A percentile compares a stretch with the other conserved stretches of the same genome.
Conservation (phyloP, 2,888 invertebrate genomes). For the Agonopterix alstromeriana region DNA sequence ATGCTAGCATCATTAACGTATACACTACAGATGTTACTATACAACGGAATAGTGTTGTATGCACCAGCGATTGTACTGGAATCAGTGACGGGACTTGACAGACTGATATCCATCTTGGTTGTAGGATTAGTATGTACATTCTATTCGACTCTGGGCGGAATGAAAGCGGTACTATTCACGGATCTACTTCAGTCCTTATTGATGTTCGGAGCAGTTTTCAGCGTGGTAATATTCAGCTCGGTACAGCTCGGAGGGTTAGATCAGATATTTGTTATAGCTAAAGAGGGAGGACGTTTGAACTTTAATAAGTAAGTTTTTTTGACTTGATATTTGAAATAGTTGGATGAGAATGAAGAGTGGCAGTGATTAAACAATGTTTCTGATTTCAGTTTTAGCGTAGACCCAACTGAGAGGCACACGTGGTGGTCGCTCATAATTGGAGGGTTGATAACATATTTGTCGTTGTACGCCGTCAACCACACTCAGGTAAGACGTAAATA, state of each 20-base stretch:
- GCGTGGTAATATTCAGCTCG: slow-evolving; percentile 85
- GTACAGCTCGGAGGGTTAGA: slow-evolving; percentile 82
- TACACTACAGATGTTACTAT: slow-evolving; percentile 91
- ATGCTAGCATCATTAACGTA: slow-evolving; percentile 89
- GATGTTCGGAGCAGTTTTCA: slow-evolving; percentile 90
- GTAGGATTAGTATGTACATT: slow-evolving; percentile 89
- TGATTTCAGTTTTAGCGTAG: slow-evolving; percentile 80
- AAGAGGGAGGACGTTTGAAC: slow-evolving; percentile 82
- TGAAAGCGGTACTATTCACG: slow-evolving; percentile 93
- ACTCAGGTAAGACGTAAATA: slow-evolving; percentile 70
- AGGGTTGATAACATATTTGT: slow-evolving; percentile 87
- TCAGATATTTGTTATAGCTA: slow-evolving; percentile 83
- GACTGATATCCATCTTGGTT: slow-evolving; percentile 83
- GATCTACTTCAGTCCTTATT: slow-evolving; percentile 90
- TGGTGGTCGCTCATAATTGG: slow-evolving; percentile 90
- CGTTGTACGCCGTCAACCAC: slow-evolving; percentile 92
- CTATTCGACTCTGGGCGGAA: slow-evolving; percentile 92
- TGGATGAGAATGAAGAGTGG: no score
- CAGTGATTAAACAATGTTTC: no score
- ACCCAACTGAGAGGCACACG: slow-evolving; percentile 89
- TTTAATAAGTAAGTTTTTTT: slow-evolving; percentile 77
- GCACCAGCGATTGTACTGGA: slow-evolving; percentile 95
- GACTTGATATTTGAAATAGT: no score
- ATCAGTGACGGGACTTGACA: slow-evolving; percentile 88
- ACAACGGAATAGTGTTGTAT: slow-evolving; percentile 94